A percentile compares a stretch with the other conserved stretches of the same genome.
These are phyloP conservation scores for Penaeus chinensis DNA, from an alignment of 1,140 invertebrate genomes.

Conservation along the genomic window DNA sequence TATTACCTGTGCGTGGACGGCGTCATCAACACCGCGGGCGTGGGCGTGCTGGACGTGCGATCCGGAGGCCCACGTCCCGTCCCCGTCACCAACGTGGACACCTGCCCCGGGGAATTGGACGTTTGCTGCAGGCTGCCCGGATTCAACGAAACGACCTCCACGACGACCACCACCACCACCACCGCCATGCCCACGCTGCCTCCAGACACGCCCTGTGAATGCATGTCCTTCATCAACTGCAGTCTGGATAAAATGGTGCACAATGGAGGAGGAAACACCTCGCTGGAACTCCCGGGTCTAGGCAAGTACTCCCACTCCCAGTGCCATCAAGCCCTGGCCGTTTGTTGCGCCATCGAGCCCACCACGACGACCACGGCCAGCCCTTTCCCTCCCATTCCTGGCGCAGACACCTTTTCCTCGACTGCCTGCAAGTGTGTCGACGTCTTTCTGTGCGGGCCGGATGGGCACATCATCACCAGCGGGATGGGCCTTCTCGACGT, in stretches of 20 bases:
- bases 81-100: conserved; percentile 30
- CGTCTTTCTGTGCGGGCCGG: conserved; percentile 69
- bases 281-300: conserved; percentile 9
- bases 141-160: background rate
- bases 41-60: conserved; percentile 81
- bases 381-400: background rate
- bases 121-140: conserved; percentile 36
- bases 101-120: conserved; percentile 20
- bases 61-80: conserved; percentile 55
- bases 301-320: conserved; percentile 29
- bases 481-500: conserved; percentile 83
- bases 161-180: conserved; percentile 4
- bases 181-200: conserved; percentile 7
- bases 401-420: background rate
- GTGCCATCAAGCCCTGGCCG: conserved; percentile 24
- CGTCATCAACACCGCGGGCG: conserved; percentile 77
- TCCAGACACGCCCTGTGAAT: conserved; percentile 37
- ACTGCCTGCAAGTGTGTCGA: conserved; percentile 64
- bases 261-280: conserved; percentile 25
- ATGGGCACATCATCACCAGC: conserved; percentile 76
- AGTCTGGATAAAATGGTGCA: conserved; percentile 5
- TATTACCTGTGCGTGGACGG: conserved; percentile 79
- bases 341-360: conserved; percentile 32
- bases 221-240: conserved; percentile 59
- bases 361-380: background rate